Conservation (phyloP, 1,140 invertebrate genomes). For the Rhizoglyphus robini region DNA sequence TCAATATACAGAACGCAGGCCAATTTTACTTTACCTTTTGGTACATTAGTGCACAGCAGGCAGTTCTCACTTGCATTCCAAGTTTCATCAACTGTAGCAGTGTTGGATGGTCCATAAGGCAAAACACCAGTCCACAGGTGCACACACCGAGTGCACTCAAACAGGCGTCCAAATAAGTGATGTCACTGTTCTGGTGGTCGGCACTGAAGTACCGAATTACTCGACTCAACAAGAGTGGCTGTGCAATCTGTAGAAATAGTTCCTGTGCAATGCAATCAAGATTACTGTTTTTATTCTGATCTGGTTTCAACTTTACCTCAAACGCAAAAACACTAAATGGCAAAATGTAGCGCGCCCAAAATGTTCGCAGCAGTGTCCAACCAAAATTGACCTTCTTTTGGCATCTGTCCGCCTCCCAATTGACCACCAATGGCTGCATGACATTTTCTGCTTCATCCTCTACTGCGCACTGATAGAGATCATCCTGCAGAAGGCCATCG, state of each 20-base stretch:
- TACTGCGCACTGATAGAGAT: constrained; percentile 4
- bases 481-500: constrained; percentile 2
- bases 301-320: constrained; percentile 1
- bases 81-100: constrained; percentile 16
- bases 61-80: constrained; percentile 41
- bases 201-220: constrained; percentile 22
- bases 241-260: constrained; percentile 38
- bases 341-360: not conserved
- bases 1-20: too few relatives aligned
- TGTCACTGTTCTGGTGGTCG: not conserved
- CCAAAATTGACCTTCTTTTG: not conserved
- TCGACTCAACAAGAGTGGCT: constrained; percentile 10
- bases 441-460: constrained; percentile 15
- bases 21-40: too few relatives aligned
- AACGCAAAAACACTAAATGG: constrained; percentile 2
- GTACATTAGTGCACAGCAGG: constrained; percentile 42
- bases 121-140: constrained; percentile 41
- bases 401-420: not conserved
- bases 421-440: not conserved
- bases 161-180: not conserved
- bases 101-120: constrained; percentile 48
- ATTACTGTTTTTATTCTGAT: not conserved
- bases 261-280: not conserved
- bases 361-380: not conserved
- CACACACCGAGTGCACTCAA: constrained; percentile 24